Base-by-base conservation (phyloP, 2,113 vertebrate genomes). In the Strix uralensis region DNA sequence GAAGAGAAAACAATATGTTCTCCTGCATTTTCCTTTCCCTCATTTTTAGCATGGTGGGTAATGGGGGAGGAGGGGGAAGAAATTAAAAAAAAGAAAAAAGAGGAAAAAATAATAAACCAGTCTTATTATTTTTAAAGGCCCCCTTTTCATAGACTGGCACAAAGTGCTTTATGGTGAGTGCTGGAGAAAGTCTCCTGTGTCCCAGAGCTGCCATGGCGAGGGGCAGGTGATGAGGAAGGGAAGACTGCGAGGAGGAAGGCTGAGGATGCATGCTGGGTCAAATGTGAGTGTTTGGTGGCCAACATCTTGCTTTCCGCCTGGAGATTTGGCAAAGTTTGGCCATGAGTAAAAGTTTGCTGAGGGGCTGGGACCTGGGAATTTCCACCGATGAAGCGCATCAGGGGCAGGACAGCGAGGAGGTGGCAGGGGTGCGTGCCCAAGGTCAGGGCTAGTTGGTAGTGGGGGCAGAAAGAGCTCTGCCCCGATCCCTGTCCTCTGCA, bases 1-100 rank as follows among this genome's bases (percentile, higher is more conserved):
- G 46, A 21, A 47, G 42, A 59, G 42, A 70, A 90, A 93, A 90
- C 52, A 93, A 94, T 96, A 90, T 54, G 62, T 71, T 58, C 86
- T 82, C 70, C 79, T 86, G 57, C 15, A 10, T 88, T 92, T 94
- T 96, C 85, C 30, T 85, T 86, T 58, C 55, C 54, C 22, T 83
- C 59, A 12, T 47, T 92, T 92, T 74, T 80, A 82, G 57, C 38
- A 92, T 11, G 1, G n/a, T 84, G 77, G 47, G n/a, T 91, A 89
- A 78, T 23, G 52, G 70, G 18, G 27, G 27, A 4, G 14, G 0
- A 0, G 23, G 4, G 26, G 13, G 5, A 38, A 23, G 8, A 11
- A 21, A 52, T 1, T 46, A 25, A 17, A 6, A 12, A 15, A 44
- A 25, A 11, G 9, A 29, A 44, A 75, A 59, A 77, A 38, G 29